phyloP scores from a whole-genome alignment of 2,888 invertebrate genomes.

The Clanis bilineata region DNA sequence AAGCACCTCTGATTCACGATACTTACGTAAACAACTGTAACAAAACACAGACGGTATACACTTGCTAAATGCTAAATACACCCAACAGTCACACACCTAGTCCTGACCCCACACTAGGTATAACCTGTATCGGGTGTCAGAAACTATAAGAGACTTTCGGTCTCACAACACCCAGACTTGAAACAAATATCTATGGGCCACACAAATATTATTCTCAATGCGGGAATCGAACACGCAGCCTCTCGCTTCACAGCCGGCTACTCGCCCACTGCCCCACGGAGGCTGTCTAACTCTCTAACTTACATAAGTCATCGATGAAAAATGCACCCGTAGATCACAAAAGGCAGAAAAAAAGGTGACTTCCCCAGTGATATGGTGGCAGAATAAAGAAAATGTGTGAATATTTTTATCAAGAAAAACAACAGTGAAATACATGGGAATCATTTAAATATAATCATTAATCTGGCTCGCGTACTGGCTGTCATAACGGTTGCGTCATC shows the following conservation, averaged over 20 bases:
- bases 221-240: no score
- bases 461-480: constrained; percentile 67
- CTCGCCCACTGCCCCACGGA: no score
- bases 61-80: no score
- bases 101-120: no score
- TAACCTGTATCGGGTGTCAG: no score
- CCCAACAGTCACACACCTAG: no score
- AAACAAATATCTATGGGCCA: no score
- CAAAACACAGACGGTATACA: constrained; percentile 25
- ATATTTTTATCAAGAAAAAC: constrained; percentile 43
- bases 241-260: no score
- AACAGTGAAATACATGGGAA: constrained; percentile 61
- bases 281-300: no score
- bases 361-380: constrained; percentile 27
- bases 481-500: constrained; percentile 45
- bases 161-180: no score
- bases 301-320: constrained; percentile 48
- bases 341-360: constrained; percentile 6
- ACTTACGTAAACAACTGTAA: background rate
- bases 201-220: no score
- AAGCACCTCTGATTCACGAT: background rate
- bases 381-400: constrained; percentile 29
- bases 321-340: constrained; percentile 57
- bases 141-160: no score
- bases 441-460: constrained; percentile 80